A percentile compares a stretch with the other conserved stretches of the same genome.
These are phyloP conservation scores for Acanthurus leucopareius DNA, from an alignment of 2,797 vertebrate species.

Conservation along the genomic window DNA sequence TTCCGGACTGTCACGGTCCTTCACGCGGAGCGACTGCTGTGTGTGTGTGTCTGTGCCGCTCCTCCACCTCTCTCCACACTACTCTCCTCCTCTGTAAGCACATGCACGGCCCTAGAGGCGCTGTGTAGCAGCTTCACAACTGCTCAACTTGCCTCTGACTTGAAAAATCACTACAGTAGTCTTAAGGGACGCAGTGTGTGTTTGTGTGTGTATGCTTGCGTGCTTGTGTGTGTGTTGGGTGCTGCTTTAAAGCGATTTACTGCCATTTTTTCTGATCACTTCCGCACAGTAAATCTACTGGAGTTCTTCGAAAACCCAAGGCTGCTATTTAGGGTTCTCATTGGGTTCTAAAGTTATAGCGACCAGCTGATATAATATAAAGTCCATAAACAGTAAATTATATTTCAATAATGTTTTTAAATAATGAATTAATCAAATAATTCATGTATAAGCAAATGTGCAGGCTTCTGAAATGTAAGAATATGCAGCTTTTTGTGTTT, in stretches of 20 bases:
- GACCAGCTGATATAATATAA: not conserved
- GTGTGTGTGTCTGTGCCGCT: slow-evolving; percentile 1
- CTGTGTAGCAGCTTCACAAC: slow-evolving; percentile 49
- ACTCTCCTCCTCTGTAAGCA: slow-evolving; percentile 43
- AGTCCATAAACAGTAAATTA: not conserved
- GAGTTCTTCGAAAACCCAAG: not conserved
- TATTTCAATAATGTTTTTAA: not conserved
- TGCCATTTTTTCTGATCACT: slow-evolving; percentile 19
- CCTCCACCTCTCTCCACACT: slow-evolving; percentile 21
- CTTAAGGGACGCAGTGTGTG: slow-evolving; percentile 14
- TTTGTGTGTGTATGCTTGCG: not conserved
- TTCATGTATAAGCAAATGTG: not conserved
- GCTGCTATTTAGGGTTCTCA: not conserved
- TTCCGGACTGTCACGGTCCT: slow-evolving; percentile 53
- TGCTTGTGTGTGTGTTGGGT: not conserved
- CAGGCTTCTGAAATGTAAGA: not conserved
- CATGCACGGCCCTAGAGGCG: slow-evolving; percentile 62
- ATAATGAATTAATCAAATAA: not conserved
- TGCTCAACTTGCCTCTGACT: slow-evolving; percentile 34
- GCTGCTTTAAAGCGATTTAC: not conserved
- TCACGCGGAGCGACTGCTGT: slow-evolving; percentile 33
- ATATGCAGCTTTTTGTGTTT: too few species aligned
- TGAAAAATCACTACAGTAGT: slow-evolving; percentile 45
- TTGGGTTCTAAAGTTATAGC: too few species aligned
- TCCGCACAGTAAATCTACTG: not conserved